phyloP scores from a whole-genome alignment of 2,113 vertebrate genomes.

The Myrmecophaga tridactyla region DNA sequence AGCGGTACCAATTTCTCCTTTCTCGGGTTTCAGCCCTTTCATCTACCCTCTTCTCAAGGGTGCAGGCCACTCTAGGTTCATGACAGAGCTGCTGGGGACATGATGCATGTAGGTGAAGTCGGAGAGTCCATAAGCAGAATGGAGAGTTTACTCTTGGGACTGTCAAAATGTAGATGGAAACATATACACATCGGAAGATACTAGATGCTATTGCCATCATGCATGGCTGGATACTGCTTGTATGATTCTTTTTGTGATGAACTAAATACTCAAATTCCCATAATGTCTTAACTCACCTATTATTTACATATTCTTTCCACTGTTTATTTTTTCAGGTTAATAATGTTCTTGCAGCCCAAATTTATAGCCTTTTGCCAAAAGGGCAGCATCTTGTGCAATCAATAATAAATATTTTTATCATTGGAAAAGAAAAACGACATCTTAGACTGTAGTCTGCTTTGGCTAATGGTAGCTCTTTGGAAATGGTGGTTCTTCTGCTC shows the following conservation, averaged over 20 bases:
- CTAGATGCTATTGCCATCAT: fast-evolving
- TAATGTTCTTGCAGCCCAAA: no score
- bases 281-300: not conserved
- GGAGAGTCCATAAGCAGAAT: fast-evolving
- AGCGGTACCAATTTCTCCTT: not conserved
- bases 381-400: not conserved
- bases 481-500: not conserved
- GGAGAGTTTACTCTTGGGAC: not conserved
- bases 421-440: not conserved
- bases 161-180: not conserved
- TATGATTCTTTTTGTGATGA: not conserved
- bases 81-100: fast-evolving
- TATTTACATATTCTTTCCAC: not conserved
- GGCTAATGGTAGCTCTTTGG: not conserved
- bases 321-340: not conserved
- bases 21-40: not conserved
- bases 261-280: not conserved
- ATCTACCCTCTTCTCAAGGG: not conserved
- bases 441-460: not conserved
- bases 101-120: not conserved
- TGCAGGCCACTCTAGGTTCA: fast-evolving
- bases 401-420: not conserved
- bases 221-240: no score
- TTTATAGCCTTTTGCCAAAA: not conserved
- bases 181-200: not conserved